Conservation (phyloP, 2,888 invertebrate genomes). For the Rapana venosa region DNA sequence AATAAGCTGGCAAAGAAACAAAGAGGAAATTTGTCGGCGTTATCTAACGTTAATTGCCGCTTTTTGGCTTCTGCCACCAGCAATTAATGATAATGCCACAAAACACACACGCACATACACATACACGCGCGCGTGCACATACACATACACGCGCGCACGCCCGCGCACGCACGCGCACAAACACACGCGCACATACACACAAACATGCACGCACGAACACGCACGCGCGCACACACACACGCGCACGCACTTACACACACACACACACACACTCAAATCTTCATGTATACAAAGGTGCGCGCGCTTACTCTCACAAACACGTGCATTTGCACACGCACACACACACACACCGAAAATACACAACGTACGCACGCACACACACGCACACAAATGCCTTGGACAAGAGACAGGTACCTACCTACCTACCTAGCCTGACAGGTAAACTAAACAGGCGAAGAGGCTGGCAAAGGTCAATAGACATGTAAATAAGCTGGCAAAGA, state of each 20-base stretch:
- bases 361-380: not conserved
- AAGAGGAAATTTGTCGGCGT: not conserved
- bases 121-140: not conserved
- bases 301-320: not conserved
- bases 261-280: not conserved
- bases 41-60: no score
- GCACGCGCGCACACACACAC: not conserved
- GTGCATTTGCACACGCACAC: not conserved
- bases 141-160: constrained; percentile 12
- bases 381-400: not conserved
- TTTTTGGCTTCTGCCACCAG: no score
- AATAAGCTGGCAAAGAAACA: not conserved
- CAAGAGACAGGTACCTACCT: not conserved
- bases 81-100: no score
- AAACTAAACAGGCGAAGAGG: not conserved
- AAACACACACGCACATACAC: not conserved
- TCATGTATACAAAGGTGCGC: not conserved
- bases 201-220: not conserved
- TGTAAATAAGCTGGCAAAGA: not conserved
- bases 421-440: not conserved
- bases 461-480: not conserved
- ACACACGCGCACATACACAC: constrained; percentile 11
- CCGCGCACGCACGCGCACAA: not conserved
- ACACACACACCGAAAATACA: not conserved
- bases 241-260: not conserved